Percentiles rank a stretch among this genome's conserved stretches.
These are phyloP conservation scores for Philhelius pedissequus DNA, from an alignment of 2,888 invertebrate genomes.

Conservation along the genomic window DNA sequence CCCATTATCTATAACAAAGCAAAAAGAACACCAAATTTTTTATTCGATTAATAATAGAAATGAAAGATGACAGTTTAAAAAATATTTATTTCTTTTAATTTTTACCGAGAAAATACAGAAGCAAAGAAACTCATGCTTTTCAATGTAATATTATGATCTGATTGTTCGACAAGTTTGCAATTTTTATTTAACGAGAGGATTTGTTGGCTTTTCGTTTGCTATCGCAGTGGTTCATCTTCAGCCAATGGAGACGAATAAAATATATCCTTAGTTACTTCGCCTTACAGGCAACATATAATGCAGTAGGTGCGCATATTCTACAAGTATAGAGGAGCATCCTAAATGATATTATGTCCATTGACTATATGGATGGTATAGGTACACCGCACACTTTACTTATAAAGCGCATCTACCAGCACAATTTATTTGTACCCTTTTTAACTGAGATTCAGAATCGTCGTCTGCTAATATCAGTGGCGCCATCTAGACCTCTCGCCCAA, in stretches of 20 bases:
- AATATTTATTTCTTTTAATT: neutral
- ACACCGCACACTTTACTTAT: neutral
- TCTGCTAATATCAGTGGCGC: constrained; percentile 69
- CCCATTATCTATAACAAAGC: no score
- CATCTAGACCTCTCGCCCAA: constrained; percentile 71
- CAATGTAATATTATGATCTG: neutral
- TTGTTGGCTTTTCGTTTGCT: neutral
- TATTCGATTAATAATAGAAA: no score
- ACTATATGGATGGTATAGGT: neutral
- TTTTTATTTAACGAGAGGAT: constrained; percentile 23
- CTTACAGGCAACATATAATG: neutral
- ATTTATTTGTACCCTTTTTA: neutral
- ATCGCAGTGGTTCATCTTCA: neutral
- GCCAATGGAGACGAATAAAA: neutral
- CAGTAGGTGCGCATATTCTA: constrained; percentile 17
- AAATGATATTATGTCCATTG: constrained; percentile 28
- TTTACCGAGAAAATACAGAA: neutral
- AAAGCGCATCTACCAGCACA: neutral
- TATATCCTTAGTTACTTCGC: neutral
- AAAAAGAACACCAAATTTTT: no score
- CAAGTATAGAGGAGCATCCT: constrained; percentile 19
- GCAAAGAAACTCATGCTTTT: neutral
- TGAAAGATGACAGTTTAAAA: neutral
- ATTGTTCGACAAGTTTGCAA: constrained; percentile 2
- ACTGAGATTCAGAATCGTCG: constrained; percentile 28